phyloP scores from a whole-genome alignment of 2,113 vertebrate genomes.

The Takifugu flavidus region DNA sequence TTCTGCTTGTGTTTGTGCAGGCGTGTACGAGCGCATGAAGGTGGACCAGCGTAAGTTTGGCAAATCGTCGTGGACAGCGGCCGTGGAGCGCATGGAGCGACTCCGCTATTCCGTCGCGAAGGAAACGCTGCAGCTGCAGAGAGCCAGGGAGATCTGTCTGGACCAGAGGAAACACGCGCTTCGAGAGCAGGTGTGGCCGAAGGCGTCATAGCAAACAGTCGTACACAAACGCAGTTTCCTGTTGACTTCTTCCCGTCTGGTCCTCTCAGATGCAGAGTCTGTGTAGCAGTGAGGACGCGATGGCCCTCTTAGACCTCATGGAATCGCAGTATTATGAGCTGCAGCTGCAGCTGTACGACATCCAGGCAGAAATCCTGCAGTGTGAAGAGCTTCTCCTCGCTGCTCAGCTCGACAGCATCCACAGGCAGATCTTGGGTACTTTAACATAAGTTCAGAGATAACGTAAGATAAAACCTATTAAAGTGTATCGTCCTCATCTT shows the following conservation, averaged over 20 bases:
- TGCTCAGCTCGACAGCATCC: slow-evolving; percentile 92
- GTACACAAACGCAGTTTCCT: neutral
- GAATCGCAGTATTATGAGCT: slow-evolving; percentile 94
- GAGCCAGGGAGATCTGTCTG: slow-evolving; percentile 94
- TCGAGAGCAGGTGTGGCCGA: slow-evolving; percentile 83
- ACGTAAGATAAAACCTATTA: neutral
- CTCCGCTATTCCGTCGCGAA: slow-evolving; percentile 92
- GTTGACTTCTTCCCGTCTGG: neutral
- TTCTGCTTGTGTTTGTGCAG: slow-evolving; percentile 60
- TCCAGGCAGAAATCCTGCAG: slow-evolving; percentile 95
- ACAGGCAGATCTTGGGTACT: slow-evolving; percentile 87
- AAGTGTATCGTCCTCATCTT: neutral
- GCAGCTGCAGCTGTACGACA: slow-evolving; percentile 95
- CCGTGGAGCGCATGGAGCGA: slow-evolving; percentile 93
- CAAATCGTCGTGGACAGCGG: slow-evolving; percentile 91
- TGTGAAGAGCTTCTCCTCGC: slow-evolving; percentile 94
- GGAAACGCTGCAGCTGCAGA: slow-evolving; percentile 95
- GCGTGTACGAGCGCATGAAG: slow-evolving; percentile 91
- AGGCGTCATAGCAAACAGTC: neutral
- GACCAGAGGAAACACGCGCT: slow-evolving; percentile 93
- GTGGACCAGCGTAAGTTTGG: slow-evolving; percentile 95
- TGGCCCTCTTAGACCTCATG: slow-evolving; percentile 86
- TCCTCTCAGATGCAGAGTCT: slow-evolving; percentile 88
- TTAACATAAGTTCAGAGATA: neutral
- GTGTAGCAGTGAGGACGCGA: slow-evolving; percentile 87